Evolutionary conservation across 2,113 vertebrate genomes (phyloP), one percentile per base, ranked within the genome.

Genomic region (Myotis lucifugus): DNA sequence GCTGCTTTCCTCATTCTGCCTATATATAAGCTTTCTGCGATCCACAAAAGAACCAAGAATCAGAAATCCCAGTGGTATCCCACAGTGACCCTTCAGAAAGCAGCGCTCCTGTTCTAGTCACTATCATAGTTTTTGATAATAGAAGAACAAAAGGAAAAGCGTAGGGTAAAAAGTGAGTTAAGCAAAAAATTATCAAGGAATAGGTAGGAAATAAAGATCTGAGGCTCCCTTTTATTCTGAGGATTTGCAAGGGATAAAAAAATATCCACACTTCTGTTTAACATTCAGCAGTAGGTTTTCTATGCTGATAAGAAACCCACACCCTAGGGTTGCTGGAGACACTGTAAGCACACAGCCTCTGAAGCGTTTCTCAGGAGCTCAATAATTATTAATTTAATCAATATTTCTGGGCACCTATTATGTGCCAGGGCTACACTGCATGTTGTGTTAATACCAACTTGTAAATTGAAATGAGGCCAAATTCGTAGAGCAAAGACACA

Each of bases 211-310:
- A 88, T 85, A 82, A 83, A 92, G 82, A 92, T 96, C 42, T 37
- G 29, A 86, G 88, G 21, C 34, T 90, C 67, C 61, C 88, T 92
- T 92, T 84, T 82, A 72, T 95, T 90, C 82, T 37, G 66, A 87
- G 89, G 93, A 87, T 95, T 90, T 96, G 76, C 79, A 96, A 85
- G 46, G 52, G 91, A 50, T 64, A 4, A 64, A 48, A 93, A 78
- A 85, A 85, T 40, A 40, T 18, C 90, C 87, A 10, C 92, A 37
- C 87, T 94, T 96, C 88, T 91, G 54, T 91, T 95, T 85, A 95
- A 79, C 94, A 92, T 25, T 87, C 17, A 96, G 88, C 48, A 83
- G 88, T 37, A 73, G 85, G 54, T 92, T 95, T 97, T 96, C 88
- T 54, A 37, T 5, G n/a, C 91, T 88, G 93, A 92, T 95, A 93